phyloP scores from a whole-genome alignment of 2,113 vertebrate species.

The Brevimyrus niger region DNA sequence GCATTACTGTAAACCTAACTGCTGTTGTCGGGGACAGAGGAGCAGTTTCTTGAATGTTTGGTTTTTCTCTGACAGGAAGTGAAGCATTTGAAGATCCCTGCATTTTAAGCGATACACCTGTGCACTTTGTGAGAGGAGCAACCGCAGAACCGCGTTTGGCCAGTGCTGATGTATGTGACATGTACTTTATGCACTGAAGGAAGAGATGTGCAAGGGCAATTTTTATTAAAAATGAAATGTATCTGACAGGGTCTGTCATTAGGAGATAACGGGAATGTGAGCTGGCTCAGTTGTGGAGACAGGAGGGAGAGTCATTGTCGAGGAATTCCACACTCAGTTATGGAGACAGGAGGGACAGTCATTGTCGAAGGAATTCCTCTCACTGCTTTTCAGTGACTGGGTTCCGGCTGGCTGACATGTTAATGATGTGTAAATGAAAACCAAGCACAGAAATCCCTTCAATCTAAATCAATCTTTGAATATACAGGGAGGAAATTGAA shows the following conservation, averaged over 20 bases:
- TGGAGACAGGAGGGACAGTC: conserved; percentile 39
- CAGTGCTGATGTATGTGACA: background rate
- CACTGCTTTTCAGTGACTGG: conserved; percentile 17
- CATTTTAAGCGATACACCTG: background rate
- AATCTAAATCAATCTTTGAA: conserved; percentile 23
- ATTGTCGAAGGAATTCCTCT: conserved; percentile 36
- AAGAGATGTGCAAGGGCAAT: background rate
- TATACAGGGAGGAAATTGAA: background rate
- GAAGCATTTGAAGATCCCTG: background rate
- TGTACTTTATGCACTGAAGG: background rate
- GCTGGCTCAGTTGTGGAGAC: conserved; percentile 16
- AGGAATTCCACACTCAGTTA: too few species aligned
- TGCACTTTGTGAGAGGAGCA: background rate
- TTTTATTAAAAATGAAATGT: background rate
- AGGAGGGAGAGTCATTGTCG: conserved; percentile 40
- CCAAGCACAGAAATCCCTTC: conserved; percentile 49
- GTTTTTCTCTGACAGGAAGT: background rate
- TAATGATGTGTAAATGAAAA: conserved; percentile 65
- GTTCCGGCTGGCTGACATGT: conserved; percentile 47
- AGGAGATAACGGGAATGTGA: background rate
- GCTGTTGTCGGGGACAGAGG: background rate
- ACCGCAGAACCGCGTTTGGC: background rate
- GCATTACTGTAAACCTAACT: background rate
- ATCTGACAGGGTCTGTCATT: background rate
- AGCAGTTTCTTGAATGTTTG: background rate